These are phyloP conservation scores for Pyrgus malvae DNA, from an alignment of 2,888 invertebrate species.

Conservation along the genomic window DNA sequence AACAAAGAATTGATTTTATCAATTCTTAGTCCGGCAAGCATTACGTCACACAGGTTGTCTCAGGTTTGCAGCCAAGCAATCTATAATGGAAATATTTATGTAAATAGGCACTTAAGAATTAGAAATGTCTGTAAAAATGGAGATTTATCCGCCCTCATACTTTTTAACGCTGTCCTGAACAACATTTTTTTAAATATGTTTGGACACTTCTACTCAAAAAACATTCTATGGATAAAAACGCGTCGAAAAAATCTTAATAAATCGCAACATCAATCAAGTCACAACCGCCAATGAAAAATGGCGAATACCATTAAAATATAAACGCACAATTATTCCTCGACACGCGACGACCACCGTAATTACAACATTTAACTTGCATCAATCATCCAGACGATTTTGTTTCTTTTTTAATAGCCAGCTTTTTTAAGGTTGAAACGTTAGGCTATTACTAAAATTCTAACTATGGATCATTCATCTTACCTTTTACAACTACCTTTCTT, in stretches of 20 bases:
- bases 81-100: too few species aligned
- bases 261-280: slow-evolving; percentile 65
- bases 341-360: slow-evolving; percentile 58
- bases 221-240: slow-evolving; percentile 6
- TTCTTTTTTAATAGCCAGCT: slow-evolving; percentile 29
- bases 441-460: slow-evolving; percentile 17
- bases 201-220: background rate
- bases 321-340: slow-evolving; percentile 48
- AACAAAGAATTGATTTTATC: too few species aligned
- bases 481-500: background rate
- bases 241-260: slow-evolving; percentile 58
- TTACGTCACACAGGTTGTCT: too few species aligned
- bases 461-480: slow-evolving; percentile 5
- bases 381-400: slow-evolving; percentile 50
- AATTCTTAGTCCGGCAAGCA: too few species aligned
- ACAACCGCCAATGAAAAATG: slow-evolving; percentile 63
- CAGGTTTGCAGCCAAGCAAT: too few species aligned
- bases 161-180: too few species aligned
- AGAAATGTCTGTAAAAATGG: too few species aligned
- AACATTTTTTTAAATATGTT: too few species aligned
- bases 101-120: too few species aligned
- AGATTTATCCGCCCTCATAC: too few species aligned
- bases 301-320: slow-evolving; percentile 56
- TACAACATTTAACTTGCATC: slow-evolving; percentile 65
- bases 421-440: slow-evolving; percentile 21